A percentile compares a stretch with the other conserved stretches of the same genome.
These are phyloP conservation scores for Discoglossus pictus DNA, from an alignment of 2,797 vertebrate species.

Conservation along the genomic window DNA sequence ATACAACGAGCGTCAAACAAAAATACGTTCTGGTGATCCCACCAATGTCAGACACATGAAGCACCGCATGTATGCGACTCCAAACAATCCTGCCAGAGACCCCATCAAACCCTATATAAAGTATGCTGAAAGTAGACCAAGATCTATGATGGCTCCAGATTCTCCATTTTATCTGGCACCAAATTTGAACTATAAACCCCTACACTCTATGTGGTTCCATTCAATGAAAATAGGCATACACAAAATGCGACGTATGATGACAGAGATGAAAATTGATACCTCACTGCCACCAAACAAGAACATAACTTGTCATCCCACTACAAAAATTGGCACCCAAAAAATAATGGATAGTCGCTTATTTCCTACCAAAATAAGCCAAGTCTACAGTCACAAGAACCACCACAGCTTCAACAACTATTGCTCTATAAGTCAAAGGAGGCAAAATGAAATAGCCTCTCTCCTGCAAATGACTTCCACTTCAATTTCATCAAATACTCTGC, in stretches of 20 bases:
- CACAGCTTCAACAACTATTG: neutral
- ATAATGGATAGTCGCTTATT: too few species aligned
- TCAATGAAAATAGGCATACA: conserved; percentile 33
- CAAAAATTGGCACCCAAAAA: neutral
- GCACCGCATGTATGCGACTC: conserved; percentile 13
- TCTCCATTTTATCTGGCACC: conserved; percentile 36
- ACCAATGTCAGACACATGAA: conserved; percentile 15
- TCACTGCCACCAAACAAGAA: conserved; percentile 2
- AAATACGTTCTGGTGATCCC: too few species aligned
- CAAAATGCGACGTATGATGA: conserved; percentile 31
- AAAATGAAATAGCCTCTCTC: neutral
- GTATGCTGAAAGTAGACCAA: conserved; percentile 24
- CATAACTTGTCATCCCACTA: neutral
- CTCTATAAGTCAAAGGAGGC: neutral
- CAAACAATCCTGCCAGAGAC: conserved; percentile 20
- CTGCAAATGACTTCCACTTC: neutral
- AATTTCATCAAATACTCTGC: neutral
- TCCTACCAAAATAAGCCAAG: neutral
- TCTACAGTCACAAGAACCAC: neutral
- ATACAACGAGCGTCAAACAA: conserved; percentile 13
- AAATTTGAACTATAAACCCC: conserved; percentile 27
- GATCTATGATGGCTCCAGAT: conserved; percentile 28
- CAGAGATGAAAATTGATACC: conserved; percentile 20
- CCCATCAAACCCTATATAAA: conserved; percentile 27
- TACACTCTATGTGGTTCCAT: conserved; percentile 6